phyloP scores from a whole-genome alignment of 2,113 vertebrate species.

The Probosciger aterrimus region DNA sequence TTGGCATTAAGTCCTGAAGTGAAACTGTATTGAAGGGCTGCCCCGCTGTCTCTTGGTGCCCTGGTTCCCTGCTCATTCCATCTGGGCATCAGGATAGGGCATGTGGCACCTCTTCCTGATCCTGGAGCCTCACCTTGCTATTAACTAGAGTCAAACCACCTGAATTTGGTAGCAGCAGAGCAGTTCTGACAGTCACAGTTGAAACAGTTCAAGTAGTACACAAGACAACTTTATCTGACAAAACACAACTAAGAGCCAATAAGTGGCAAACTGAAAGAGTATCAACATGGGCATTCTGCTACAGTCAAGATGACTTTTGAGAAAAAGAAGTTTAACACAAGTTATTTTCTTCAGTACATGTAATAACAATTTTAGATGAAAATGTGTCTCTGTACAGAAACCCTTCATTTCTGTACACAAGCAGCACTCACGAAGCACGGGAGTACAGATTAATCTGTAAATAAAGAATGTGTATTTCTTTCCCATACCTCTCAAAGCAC shows the following conservation, averaged over 20 bases:
- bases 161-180: neutral
- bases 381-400: neutral
- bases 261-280: neutral
- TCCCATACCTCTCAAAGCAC: neutral
- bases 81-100: neutral
- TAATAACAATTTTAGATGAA: neutral
- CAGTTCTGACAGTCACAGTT: neutral
- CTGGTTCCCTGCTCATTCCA: neutral
- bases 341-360: neutral
- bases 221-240: neutral
- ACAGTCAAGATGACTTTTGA: neutral
- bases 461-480: neutral
- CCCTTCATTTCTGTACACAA: neutral
- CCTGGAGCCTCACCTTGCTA: neutral
- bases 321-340: neutral
- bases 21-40: neutral
- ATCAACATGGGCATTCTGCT: neutral
- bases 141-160: neutral
- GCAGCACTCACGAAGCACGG: neutral
- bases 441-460: neutral
- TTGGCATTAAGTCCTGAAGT: neutral
- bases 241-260: neutral
- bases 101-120: neutral
- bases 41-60: fast-evolving
- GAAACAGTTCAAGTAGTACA: neutral